Evolutionary conservation across 2,888 invertebrate genomes (phyloP), one percentile per base, ranked within the genome.

Genomic region (Bursaphelenchus okinawaensis): DNA sequence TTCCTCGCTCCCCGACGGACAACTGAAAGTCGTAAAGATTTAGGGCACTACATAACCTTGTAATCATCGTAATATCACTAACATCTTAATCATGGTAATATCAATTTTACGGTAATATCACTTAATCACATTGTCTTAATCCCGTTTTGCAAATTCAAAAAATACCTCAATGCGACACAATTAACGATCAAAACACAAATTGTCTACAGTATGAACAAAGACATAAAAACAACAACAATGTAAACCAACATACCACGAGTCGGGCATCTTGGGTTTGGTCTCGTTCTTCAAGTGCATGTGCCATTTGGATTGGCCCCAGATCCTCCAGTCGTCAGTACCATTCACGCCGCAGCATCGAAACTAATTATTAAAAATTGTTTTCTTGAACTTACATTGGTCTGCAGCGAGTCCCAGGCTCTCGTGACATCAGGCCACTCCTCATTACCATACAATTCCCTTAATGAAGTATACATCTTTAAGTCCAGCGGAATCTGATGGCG

Each of bases 221-320:
- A n/a, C n/a, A n/a, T n/a, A n/a, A n/a, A n/a, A n/a, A n/a, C n/a
- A n/a, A n/a, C n/a, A n/a, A 9, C 61, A 8, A 12, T 60, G 9
- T 60, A 19, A 61, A 12, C 8, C 63, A 16, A 63, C 40, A 57
- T 31, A 71, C 71, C 72, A 72, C 3, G 72, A 72, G 9, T 61
- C 52, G 4, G 72, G 72, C 8, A 72, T 52, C 19, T 55, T 59
- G 19, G 68, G 68, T 22, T 64, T 50, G 12, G 55, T 20, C 24
- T 59, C 60, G 1, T 20, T 20, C 29, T 29, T n/a, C 59, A 77
- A 74, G 66, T 79, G 80, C 80, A 80, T 80, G 62, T 79, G 77
- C 81, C 81, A 81, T 56, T 81, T 81, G 20, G 80, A 78, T 12
- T 78, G 79, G 24, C 76, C 63, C 81, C 81, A 81, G 24, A 81